Evolutionary conservation across 2,797 vertebrate species (phyloP).

Genomic region (Crocidura indochinensis): DNA sequence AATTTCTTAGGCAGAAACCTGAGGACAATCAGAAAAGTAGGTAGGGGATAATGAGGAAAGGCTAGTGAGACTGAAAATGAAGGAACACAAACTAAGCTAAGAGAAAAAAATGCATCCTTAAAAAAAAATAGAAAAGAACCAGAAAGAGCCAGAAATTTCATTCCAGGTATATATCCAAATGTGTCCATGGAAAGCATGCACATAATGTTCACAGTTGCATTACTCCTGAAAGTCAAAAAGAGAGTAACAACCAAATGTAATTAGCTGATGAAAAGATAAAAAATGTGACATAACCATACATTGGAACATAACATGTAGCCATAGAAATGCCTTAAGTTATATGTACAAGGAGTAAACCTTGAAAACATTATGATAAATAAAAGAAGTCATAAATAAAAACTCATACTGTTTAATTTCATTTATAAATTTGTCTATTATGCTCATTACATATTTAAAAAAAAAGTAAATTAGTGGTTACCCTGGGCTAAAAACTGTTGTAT

Average conservation of each 20-base stretch:
- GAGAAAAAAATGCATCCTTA: slow-evolving; percentile 45
- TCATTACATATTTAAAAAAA: no score
- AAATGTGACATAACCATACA: slow-evolving; percentile 11
- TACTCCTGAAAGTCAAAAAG: slow-evolving; percentile 46
- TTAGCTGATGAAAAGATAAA: slow-evolving; percentile 26
- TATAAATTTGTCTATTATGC: no score
- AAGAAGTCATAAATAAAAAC: not conserved
- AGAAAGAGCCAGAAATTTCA: slow-evolving; percentile 53
- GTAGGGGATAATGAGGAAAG: not conserved
- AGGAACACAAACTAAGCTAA: slow-evolving; percentile 34
- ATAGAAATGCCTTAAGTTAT: slow-evolving; percentile 36
- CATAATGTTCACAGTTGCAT: slow-evolving; percentile 9
- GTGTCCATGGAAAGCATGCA: slow-evolving; percentile 11
- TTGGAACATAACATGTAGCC: slow-evolving; percentile 29
- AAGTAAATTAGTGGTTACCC: not conserved
- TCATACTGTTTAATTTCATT: no score
- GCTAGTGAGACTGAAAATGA: not conserved
- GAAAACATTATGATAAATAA: no score
- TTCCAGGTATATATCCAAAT: slow-evolving; percentile 39
- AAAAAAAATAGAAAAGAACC: not conserved
- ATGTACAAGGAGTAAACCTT: no score
- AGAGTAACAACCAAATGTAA: slow-evolving; percentile 32
- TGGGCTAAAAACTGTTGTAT: no score
- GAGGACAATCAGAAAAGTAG: slow-evolving; percentile 25
- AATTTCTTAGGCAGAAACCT: slow-evolving; percentile 29